Percentiles rank a stretch among this genome's conserved stretches.
phyloP scores from a whole-genome alignment of 2,888 invertebrate genomes.

The Dinocampus coccinellae region DNA sequence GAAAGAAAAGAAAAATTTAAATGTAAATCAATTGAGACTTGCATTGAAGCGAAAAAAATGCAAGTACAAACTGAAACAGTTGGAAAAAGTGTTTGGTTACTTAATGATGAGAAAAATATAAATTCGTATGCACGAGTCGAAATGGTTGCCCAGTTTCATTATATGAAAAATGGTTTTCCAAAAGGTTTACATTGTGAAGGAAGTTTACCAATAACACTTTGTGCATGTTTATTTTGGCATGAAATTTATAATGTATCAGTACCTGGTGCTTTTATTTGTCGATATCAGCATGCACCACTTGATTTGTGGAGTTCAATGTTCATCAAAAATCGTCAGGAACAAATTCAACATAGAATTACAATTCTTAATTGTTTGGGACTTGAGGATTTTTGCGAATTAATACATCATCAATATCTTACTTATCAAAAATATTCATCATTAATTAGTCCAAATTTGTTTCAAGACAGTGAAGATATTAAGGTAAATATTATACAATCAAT shows the following conservation, averaged over 20 bases:
- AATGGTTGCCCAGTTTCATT: conserved; percentile 55
- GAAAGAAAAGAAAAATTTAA: conserved; percentile 14
- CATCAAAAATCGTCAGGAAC: conserved; percentile 74
- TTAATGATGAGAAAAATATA: conserved; percentile 40
- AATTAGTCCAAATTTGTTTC: conserved; percentile 50
- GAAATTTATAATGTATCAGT: conserved; percentile 76
- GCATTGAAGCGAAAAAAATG: conserved; percentile 44
- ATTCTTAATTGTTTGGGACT: conserved; percentile 63
- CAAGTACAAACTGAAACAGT: conserved; percentile 28
- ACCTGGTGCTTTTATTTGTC: conserved; percentile 77
- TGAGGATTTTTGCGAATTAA: conserved; percentile 68
- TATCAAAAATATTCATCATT: conserved; percentile 51
- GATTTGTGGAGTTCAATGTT: conserved; percentile 80
- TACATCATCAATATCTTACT: conserved; percentile 63
- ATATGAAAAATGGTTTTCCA: conserved; percentile 45
- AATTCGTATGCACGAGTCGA: conserved; percentile 57
- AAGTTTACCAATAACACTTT: conserved; percentile 74
- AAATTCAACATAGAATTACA: conserved; percentile 73
- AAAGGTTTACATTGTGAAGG: conserved; percentile 79
- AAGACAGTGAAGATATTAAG: conserved; percentile 50
- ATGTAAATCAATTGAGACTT: conserved; percentile 25
- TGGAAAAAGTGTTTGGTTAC: conserved; percentile 57
- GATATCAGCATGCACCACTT: conserved; percentile 78
- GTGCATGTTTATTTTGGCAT: conserved; percentile 83
- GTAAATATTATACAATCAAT: conserved; percentile 47